Base-by-base conservation (phyloP, 2,113 vertebrate genomes). In the Neogobius melanostomus region DNA sequence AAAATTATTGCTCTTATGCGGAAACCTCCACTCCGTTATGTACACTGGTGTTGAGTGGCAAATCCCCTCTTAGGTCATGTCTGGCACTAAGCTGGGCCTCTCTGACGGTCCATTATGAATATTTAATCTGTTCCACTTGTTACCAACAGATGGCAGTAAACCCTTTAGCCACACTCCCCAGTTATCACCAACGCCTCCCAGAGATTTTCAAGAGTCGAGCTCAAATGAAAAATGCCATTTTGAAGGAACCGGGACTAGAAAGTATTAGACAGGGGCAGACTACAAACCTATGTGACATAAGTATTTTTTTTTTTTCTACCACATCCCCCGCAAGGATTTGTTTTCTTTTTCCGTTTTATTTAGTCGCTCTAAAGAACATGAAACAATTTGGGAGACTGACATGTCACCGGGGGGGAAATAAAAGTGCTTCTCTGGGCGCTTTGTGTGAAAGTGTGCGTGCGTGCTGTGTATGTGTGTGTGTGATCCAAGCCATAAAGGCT, bases 141-240 rank as follows among this genome's bases (percentile, higher is more conserved):
- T 6, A 75, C 90, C 90, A 88, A 89, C 81, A 91, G 90, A 91
- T 89, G 90, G 90, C 89, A 90, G 89, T 90, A 88, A 74, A 54
- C 69, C 89, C 85, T 87, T 80, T 72, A 81, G 75, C 83, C 71
- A 83, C 17, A 51, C 46, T 8, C 64, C 67, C 21, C 75, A 45
- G 12, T 52, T 49, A 60, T 50, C 21, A 53, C 70, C 74, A 77
- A 70, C 57, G 46, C 65, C 65, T 50, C 36, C 42, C 68, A 54
- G 74, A 72, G 63, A 71, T 73, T 68, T 61, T 6, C 21, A 16
- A 63, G 56, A 72, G 63, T 77, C 15, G n/a, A 70, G 49, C 84
- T 79, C 79, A 72, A 79, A 75, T 14, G 64, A 69, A 81, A 87
- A 87, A 74, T 72, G 77, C 44, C 74, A 77, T 80, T 86, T 82